Evolutionary conservation across 2,113 vertebrate genomes (phyloP).

Genomic region (Epinephelus lanceolatus): DNA sequence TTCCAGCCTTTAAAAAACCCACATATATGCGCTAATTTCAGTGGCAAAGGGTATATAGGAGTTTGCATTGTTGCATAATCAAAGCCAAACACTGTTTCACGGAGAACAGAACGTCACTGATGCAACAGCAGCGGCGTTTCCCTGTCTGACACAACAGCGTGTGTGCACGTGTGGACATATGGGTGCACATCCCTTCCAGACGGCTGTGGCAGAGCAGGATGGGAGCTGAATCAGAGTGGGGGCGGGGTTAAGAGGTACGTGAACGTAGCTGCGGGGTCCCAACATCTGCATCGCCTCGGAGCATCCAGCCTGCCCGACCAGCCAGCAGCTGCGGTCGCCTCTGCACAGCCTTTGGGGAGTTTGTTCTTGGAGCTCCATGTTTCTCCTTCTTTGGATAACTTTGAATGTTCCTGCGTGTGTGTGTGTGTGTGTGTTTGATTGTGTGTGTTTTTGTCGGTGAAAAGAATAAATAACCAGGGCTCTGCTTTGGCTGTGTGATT

Average conservation of each 20-base stretch:
- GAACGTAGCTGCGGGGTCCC: conserved; percentile 56
- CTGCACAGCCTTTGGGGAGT: conserved; percentile 44
- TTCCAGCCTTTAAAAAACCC: too few species aligned
- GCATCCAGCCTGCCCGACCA: conserved; percentile 47
- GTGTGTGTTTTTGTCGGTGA: conserved; percentile 41
- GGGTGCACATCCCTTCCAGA: conserved; percentile 8
- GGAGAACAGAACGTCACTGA: not conserved
- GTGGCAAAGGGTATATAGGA: too few species aligned
- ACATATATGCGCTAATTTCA: too few species aligned
- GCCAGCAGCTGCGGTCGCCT: conserved; percentile 61
- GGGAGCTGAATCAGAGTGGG: conserved; percentile 11
- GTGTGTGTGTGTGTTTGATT: not conserved
- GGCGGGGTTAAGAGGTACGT: conserved; percentile 44
- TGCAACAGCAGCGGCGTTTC: not conserved
- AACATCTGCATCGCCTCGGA: conserved; percentile 71
- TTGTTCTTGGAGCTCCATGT: conserved; percentile 24
- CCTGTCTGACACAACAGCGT: not conserved
- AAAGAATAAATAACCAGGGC: conserved; percentile 65
- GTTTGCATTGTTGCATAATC: not conserved
- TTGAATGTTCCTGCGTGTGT: conserved; percentile 1
- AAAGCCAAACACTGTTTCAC: not conserved
- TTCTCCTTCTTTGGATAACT: conserved; percentile 46
- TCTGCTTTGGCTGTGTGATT: conserved; percentile 60
- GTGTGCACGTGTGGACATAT: conserved; percentile 3
- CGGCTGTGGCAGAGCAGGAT: conserved; percentile 26